Evolutionary conservation across 2,797 vertebrate species (phyloP).

Genomic region (Alcedo atthis): DNA sequence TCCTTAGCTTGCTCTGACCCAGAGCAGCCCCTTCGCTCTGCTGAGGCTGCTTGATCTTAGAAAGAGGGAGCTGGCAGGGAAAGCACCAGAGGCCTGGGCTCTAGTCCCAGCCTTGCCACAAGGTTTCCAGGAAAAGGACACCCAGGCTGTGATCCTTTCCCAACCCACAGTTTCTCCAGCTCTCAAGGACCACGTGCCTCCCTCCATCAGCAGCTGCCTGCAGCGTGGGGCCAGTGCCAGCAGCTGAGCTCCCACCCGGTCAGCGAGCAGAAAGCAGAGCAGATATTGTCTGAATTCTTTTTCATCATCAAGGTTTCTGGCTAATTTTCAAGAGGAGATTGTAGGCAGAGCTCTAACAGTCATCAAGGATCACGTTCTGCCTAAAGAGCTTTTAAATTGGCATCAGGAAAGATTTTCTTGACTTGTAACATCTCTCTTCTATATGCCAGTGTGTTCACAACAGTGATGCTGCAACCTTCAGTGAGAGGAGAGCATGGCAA

Average conservation of each 20-base stretch:
- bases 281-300: not conserved
- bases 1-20: not conserved
- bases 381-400: not conserved
- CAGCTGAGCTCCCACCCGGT: not conserved
- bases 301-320: not conserved
- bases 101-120: slow-evolving; percentile 10
- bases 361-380: fast-evolving
- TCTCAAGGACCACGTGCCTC: fast-evolving
- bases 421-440: slow-evolving; percentile 24
- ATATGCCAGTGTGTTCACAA: not conserved
- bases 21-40: fast-evolving
- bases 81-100: not conserved
- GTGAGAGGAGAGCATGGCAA: not conserved
- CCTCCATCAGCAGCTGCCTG: not conserved
- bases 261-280: not conserved
- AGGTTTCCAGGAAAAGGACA: slow-evolving; percentile 40
- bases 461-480: slow-evolving; percentile 55
- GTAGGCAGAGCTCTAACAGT: not conserved
- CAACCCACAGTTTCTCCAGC: not conserved
- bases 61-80: slow-evolving; percentile 31
- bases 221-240: not conserved
- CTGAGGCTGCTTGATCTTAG: not conserved
- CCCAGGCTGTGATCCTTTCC: not conserved
- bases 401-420: not conserved
- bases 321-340: not conserved